These are phyloP conservation scores for Hylyphantes graminicola DNA, from an alignment of 1,140 invertebrate genomes.

Conservation along the genomic window DNA sequence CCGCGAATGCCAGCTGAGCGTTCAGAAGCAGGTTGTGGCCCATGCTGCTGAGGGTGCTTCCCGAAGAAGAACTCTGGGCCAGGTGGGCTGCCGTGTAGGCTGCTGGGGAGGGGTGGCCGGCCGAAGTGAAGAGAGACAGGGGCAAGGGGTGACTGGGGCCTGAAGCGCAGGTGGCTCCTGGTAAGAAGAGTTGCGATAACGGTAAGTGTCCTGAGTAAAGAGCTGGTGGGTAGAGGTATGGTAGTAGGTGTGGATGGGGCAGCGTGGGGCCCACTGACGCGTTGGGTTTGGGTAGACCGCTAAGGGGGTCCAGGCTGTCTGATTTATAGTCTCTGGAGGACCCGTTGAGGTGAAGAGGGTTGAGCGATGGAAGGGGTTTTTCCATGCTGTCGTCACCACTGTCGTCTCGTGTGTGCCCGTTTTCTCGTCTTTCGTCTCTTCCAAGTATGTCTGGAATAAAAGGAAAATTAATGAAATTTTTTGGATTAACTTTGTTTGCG, in stretches of 20 bases:
- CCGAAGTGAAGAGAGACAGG: constrained; percentile 61
- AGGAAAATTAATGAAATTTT: background rate
- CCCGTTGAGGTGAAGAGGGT: constrained; percentile 31
- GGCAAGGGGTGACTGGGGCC: constrained; percentile 61
- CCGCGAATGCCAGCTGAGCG: constrained; percentile 81
- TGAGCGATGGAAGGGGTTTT: constrained; percentile 27
- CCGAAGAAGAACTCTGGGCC: constrained; percentile 65
- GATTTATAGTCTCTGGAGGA: constrained; percentile 43
- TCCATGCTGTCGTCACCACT: constrained; percentile 52
- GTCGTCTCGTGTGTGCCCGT: constrained; percentile 35
- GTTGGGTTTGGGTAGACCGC: constrained; percentile 52
- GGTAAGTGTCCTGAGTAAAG: constrained; percentile 75
- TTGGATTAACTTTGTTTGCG: no score
- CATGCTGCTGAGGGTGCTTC: constrained; percentile 69
- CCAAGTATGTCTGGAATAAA: constrained; percentile 10
- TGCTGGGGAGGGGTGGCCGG: constrained; percentile 50
- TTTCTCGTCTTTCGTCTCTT: constrained; percentile 39
- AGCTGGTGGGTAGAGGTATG: constrained; percentile 86
- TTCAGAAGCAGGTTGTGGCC: constrained; percentile 84
- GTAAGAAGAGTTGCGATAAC: constrained; percentile 75
- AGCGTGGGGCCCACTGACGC: constrained; percentile 82
- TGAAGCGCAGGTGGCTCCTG: constrained; percentile 66
- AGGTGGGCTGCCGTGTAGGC: constrained; percentile 63
- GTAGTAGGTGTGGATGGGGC: constrained; percentile 78
- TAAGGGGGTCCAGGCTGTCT: constrained; percentile 7